Evolutionary conservation across 2,888 invertebrate genomes (phyloP).

Genomic region (Chorisops tibialis): DNA sequence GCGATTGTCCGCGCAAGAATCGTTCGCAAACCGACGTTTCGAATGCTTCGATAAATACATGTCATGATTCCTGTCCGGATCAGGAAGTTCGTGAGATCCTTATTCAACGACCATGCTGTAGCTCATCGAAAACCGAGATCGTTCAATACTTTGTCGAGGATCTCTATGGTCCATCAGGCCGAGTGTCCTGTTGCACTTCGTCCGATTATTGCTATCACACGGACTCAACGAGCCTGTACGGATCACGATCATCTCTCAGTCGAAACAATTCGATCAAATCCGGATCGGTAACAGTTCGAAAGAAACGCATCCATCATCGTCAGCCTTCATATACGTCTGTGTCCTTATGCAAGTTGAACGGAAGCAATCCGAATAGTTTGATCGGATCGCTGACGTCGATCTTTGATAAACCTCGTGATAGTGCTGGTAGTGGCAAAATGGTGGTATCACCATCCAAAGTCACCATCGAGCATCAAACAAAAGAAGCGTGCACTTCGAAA

Average conservation of each 20-base stretch:
- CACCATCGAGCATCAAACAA: slow-evolving; percentile 47
- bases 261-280: slow-evolving; percentile 51
- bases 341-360: slow-evolving; percentile 47
- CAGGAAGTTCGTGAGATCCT: slow-evolving; percentile 50
- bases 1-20: slow-evolving; percentile 45
- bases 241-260: slow-evolving; percentile 50
- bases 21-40: slow-evolving; percentile 50
- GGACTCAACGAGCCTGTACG: slow-evolving; percentile 51
- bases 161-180: slow-evolving; percentile 44
- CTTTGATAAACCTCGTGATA: slow-evolving; percentile 47
- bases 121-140: slow-evolving; percentile 47
- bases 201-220: slow-evolving; percentile 52
- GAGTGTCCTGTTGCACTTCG: slow-evolving; percentile 52
- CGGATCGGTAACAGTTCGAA: slow-evolving; percentile 45
- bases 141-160: slow-evolving; percentile 52
- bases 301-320: slow-evolving; percentile 41
- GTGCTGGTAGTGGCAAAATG: slow-evolving; percentile 39
- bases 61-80: slow-evolving; percentile 48
- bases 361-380: slow-evolving; percentile 45
- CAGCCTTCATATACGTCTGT: slow-evolving; percentile 50
- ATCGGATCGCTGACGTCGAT: slow-evolving; percentile 49
- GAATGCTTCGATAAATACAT: slow-evolving; percentile 44
- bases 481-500: slow-evolving; percentile 42
- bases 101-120: slow-evolving; percentile 42
- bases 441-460: slow-evolving; percentile 43